These are phyloP conservation scores for Platichthys stellatus DNA, from an alignment of 2,113 vertebrate genomes.

Conservation along the genomic window DNA sequence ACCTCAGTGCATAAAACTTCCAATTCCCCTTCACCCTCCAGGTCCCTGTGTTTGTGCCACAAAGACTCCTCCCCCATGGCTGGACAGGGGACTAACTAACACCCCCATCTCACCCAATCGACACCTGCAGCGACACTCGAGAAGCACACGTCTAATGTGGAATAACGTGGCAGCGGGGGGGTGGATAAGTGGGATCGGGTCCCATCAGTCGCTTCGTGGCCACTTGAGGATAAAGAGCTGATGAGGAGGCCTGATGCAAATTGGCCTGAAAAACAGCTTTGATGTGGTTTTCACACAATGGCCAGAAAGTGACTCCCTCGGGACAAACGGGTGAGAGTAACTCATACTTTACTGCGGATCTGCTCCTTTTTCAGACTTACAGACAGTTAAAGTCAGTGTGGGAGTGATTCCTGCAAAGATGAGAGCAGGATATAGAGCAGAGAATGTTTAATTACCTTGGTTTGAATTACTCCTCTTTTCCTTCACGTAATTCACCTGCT, in stretches of 20 bases:
- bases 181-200: constrained; percentile 6
- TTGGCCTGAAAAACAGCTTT: not conserved
- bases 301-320: constrained; percentile 50
- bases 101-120: constrained; percentile 41
- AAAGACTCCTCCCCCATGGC: constrained; percentile 49
- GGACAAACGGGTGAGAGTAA: constrained; percentile 31
- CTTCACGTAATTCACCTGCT: no score
- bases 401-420: constrained; percentile 66
- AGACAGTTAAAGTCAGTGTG: constrained; percentile 62
- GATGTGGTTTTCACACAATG: constrained; percentile 20
- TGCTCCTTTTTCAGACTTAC: constrained; percentile 54
- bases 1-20: not conserved
- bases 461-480: not conserved
- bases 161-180: not conserved
- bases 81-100: constrained; percentile 36
- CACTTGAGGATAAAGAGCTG: constrained; percentile 34
- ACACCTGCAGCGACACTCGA: constrained; percentile 49
- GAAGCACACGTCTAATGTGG: constrained; percentile 36
- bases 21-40: not conserved
- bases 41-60: not conserved
- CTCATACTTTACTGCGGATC: constrained; percentile 63
- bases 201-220: constrained; percentile 54
- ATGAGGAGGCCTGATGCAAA: constrained; percentile 22
- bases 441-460: not conserved
- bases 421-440: constrained; percentile 49